These are phyloP conservation scores for Bibio marci DNA, from an alignment of 2,888 invertebrate genomes.

Conservation along the genomic window DNA sequence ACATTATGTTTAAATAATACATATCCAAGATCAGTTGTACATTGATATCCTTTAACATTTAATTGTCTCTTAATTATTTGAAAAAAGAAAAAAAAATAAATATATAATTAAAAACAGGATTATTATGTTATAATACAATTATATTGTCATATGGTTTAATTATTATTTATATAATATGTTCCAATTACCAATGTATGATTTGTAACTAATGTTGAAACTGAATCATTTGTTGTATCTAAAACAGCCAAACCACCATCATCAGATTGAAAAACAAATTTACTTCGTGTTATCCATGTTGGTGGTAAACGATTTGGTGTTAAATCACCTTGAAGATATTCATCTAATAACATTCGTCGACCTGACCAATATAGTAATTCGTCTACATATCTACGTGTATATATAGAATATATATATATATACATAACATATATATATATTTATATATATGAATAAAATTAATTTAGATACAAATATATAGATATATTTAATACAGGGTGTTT, in stretches of 20 bases:
- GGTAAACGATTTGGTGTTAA: constrained; percentile 53
- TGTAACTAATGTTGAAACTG: constrained; percentile 62
- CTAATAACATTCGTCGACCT: constrained; percentile 67
- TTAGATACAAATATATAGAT: too few relatives aligned
- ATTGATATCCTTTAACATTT: constrained; percentile 73
- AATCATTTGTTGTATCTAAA: constrained; percentile 62
- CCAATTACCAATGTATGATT: constrained; percentile 75
- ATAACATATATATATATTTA: too few relatives aligned
- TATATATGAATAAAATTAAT: too few relatives aligned
- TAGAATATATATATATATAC: too few relatives aligned
- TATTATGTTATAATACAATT: too few relatives aligned
- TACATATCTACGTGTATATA: constrained; percentile 43
- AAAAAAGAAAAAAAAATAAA: constrained; percentile 5
- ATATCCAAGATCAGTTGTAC: constrained; percentile 70
- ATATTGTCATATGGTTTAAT: too few relatives aligned
- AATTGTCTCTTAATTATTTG: constrained; percentile 54
- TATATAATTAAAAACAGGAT: too few relatives aligned
- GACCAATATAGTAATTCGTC: constrained; percentile 82
- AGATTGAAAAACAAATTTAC: constrained; percentile 71
- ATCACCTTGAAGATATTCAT: constrained; percentile 69
- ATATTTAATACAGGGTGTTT: too few relatives aligned
- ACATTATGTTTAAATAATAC: constrained; percentile 81
- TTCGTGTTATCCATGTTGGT: constrained; percentile 65
- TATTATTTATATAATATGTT: too few relatives aligned
- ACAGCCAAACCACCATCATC: constrained; percentile 72